These are phyloP conservation scores for Lontra canadensis DNA, from an alignment of 2,113 vertebrate genomes.

Conservation along the genomic window DNA sequence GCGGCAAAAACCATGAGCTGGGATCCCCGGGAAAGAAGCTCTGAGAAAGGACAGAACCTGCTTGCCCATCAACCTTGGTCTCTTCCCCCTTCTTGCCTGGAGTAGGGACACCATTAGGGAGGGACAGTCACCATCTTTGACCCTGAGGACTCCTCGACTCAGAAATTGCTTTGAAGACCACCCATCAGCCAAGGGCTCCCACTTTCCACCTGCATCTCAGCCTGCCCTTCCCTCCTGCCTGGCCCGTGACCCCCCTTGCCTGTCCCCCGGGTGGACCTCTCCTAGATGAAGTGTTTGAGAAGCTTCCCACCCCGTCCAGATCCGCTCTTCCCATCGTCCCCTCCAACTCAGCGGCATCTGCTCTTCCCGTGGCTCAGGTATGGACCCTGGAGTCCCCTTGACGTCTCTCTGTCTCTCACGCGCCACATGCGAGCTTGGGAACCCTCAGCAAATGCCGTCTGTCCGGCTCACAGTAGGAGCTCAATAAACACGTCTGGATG, in stretches of 20 bases:
- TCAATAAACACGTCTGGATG: not conserved
- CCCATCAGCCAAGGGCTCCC: not conserved
- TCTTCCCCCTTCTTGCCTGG: not conserved
- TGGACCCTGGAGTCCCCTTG: not conserved
- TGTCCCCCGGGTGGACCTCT: not conserved
- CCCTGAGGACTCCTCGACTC: not conserved
- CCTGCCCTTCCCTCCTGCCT: not conserved
- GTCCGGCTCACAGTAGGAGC: not conserved
- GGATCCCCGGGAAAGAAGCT: too few species aligned
- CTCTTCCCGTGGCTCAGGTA: not conserved
- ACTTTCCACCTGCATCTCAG: not conserved
- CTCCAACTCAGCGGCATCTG: too few species aligned
- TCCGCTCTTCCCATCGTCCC: fast-evolving
- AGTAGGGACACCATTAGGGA: not conserved
- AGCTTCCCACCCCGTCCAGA: not conserved
- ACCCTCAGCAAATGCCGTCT: not conserved
- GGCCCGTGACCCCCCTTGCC: not conserved
- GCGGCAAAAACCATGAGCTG: not conserved
- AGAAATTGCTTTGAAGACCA: not conserved
- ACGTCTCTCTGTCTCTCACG: not conserved
- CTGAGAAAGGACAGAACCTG: not conserved
- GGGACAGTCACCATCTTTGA: too few species aligned
- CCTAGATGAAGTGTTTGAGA: fast-evolving
- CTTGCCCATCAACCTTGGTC: not conserved
- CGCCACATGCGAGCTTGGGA: fast-evolving